phyloP scores from a whole-genome alignment of 2,888 invertebrate species.

The Trypoxylon attenuatum region DNA sequence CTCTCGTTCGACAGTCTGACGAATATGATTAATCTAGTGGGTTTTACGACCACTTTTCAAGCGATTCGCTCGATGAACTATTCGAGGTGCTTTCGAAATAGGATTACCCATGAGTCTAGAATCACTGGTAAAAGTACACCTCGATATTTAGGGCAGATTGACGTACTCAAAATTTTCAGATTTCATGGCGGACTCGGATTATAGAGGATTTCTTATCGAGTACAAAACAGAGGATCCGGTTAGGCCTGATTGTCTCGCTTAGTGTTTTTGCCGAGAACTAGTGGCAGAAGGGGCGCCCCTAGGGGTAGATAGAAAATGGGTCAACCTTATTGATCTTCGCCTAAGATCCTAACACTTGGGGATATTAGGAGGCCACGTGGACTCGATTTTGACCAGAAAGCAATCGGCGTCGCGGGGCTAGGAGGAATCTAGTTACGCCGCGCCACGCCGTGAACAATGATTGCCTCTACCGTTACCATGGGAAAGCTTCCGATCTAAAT shows the following conservation, averaged over 20 bases:
- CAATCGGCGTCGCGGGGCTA: slow-evolving; percentile 37
- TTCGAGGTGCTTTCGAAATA: too few relatives aligned
- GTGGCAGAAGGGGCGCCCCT: slow-evolving; percentile 8
- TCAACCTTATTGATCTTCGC: slow-evolving; percentile 27
- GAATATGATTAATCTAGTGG: too few relatives aligned
- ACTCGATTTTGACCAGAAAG: slow-evolving; percentile 44
- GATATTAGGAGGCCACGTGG: slow-evolving; percentile 40
- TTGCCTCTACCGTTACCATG: slow-evolving; percentile 21
- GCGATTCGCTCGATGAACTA: too few relatives aligned
- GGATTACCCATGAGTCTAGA: too few relatives aligned
- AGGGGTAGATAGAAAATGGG: slow-evolving; percentile 9
- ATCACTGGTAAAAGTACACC: neutral
- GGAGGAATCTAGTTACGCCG: slow-evolving; percentile 48
- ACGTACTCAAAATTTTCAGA: neutral
- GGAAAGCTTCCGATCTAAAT: slow-evolving; percentile 9
- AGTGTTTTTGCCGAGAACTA: slow-evolving; percentile 1
- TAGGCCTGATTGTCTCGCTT: slow-evolving; percentile 13
- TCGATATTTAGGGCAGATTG: neutral
- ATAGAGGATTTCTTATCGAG: neutral
- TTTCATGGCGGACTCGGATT: neutral
- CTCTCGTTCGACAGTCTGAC: too few relatives aligned
- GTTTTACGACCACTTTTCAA: too few relatives aligned
- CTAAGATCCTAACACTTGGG: slow-evolving; percentile 34
- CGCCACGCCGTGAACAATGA: slow-evolving; percentile 51
- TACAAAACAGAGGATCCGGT: neutral